These are phyloP conservation scores for Alauda arvensis DNA, from an alignment of 2,797 vertebrate genomes.

Conservation along the genomic window DNA sequence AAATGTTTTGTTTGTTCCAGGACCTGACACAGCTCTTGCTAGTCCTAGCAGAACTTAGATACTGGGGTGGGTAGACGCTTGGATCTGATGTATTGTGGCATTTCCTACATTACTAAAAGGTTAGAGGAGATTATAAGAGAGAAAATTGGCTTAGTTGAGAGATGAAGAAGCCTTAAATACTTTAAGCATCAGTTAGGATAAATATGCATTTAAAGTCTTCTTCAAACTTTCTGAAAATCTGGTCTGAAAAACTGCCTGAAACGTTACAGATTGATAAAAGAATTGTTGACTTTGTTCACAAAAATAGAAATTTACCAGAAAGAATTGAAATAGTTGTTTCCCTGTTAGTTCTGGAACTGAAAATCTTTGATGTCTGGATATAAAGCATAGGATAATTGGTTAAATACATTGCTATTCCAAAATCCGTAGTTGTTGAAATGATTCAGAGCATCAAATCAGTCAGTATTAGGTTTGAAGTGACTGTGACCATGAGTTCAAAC, in stretches of 20 bases:
- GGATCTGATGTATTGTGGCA: not conserved
- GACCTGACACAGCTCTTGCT: not conserved
- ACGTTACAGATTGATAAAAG: not conserved
- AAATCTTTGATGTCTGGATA: not conserved
- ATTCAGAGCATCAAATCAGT: not conserved
- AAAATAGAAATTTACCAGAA: not conserved
- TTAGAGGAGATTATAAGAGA: not conserved
- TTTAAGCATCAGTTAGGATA: not conserved
- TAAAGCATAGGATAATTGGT: not conserved
- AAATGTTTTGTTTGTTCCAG: not conserved
- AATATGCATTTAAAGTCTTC: constrained; percentile 11
- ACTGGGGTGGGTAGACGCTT: not conserved
- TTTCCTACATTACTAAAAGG: not conserved
- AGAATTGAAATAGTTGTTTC: not conserved
- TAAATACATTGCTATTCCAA: not conserved
- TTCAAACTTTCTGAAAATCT: not conserved
- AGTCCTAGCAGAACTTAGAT: not conserved
- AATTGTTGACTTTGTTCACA: not conserved
- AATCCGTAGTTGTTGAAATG: not conserved
- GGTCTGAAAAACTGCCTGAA: not conserved
- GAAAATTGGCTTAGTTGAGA: constrained; percentile 8
- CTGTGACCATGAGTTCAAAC: not conserved
- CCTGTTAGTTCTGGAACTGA: not conserved
- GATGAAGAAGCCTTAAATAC: constrained; percentile 19
- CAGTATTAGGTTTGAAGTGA: not conserved